Evolutionary conservation across 2,113 vertebrate species (phyloP), one percentile per base, ranked within the genome.

Genomic region (Oceanodroma tethys): DNA sequence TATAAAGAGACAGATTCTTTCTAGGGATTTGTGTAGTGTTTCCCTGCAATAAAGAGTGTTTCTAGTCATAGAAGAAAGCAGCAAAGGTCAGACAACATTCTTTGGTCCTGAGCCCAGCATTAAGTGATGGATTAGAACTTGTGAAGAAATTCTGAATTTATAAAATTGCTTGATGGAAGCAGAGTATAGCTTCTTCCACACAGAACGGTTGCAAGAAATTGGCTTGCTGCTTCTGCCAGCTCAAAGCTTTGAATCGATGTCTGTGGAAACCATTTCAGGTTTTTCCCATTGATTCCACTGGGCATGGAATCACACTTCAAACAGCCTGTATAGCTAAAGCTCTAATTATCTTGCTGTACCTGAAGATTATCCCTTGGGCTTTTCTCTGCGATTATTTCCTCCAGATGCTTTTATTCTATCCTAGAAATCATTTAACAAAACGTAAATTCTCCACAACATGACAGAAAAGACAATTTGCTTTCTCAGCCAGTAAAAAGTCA

Each of bases 291-390:
- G 85, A 89, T 71, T 88, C 79, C 81, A 95, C 60, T 95, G 86
- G 81, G 74, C 85, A 94, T 45, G 42, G 88, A 93, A 93, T 81
- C 52, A 65, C 7, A 36, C 87, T 91, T 94, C 88, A 92, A 90
- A 92, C 63, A 86, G 85, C 47, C 59, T 56, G 16, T 30, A 81
- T 2, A 70, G 65, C 72, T 90, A 78, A 81, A 90, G 59, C 59
- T 88, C 75, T 67, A 92, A 86, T 86, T 94, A 93, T 84, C 85
- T 86, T 68, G 26, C 60, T 84, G 47, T 81, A 94, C 79, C 86
- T 91, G 75, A 93, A 95, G 82, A 92, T 86, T 74, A 95, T 81
- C 73, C 81, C 87, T 95, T 86, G 71, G 79, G 86, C 63, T 75
- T 67, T 95, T 56, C 70, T 84, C 65, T 92, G 86, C 1, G 9